phyloP scores from a whole-genome alignment of 2,113 vertebrate genomes.

The Salvelinus alpinus region DNA sequence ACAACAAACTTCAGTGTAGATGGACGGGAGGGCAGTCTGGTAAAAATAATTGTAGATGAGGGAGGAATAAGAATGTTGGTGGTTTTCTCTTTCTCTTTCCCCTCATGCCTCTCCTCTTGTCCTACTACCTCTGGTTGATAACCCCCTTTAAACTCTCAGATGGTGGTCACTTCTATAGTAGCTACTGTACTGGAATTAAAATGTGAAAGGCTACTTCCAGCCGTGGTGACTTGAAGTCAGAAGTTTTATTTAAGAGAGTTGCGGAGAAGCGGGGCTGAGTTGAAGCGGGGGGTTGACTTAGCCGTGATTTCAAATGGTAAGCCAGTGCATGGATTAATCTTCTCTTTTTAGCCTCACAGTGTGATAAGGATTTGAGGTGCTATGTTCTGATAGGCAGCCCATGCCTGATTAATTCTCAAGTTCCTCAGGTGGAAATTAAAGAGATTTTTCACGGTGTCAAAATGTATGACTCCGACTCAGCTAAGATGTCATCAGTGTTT shows the following conservation, averaged over 20 bases:
- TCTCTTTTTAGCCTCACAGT: slow-evolving; percentile 27
- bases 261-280: slow-evolving; percentile 26
- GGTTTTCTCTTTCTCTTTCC: slow-evolving; percentile 22
- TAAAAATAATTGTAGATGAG: slow-evolving; percentile 64
- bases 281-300: slow-evolving; percentile 36
- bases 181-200: slow-evolving; percentile 26
- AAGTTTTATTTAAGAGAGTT: slow-evolving; percentile 22
- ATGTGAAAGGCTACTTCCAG: slow-evolving; percentile 28
- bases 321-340: slow-evolving; percentile 40
- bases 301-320: slow-evolving; percentile 51
- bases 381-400: slow-evolving; percentile 13
- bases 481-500: slow-evolving; percentile 35
- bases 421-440: slow-evolving; percentile 45
- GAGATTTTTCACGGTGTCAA: slow-evolving; percentile 40
- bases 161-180: slow-evolving; percentile 27
- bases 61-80: slow-evolving; percentile 42
- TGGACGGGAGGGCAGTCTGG: slow-evolving; percentile 27
- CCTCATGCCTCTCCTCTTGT: slow-evolving; percentile 4
- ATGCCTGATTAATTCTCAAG: slow-evolving; percentile 35
- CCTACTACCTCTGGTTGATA: slow-evolving; percentile 22
- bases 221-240: slow-evolving; percentile 11
- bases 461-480: slow-evolving; percentile 12
- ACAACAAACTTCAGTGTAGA: slow-evolving; percentile 49
- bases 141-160: slow-evolving; percentile 20
- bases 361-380: slow-evolving; percentile 33